A percentile compares a stretch with the other conserved stretches of the same genome.
Conservation (phyloP, 2,888 invertebrate species). For the Ischnus inquisitorius region DNA sequence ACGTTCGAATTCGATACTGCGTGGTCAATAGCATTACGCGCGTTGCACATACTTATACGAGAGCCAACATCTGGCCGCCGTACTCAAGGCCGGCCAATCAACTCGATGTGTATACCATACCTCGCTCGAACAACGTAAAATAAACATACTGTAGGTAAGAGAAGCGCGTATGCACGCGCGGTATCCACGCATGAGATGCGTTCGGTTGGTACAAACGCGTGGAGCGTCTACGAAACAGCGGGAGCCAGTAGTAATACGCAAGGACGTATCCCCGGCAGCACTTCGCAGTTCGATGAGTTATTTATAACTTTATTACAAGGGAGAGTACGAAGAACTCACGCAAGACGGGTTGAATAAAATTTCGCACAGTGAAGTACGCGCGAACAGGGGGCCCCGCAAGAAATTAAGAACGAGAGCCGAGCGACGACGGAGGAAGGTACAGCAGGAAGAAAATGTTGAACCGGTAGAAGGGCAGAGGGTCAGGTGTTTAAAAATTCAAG, state of each 20-base stretch:
- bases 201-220: constrained; percentile 1
- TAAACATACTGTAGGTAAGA: not conserved
- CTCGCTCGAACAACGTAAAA: constrained; percentile 4
- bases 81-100: constrained; percentile 84
- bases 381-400: not conserved
- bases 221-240: constrained; percentile 35
- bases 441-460: constrained; percentile 14
- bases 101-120: constrained; percentile 71
- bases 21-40: constrained; percentile 53
- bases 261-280: constrained; percentile 62
- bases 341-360: constrained; percentile 17
- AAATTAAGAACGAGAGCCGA: constrained; percentile 2
- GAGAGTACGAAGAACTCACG: constrained; percentile 37
- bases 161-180: constrained; percentile 8
- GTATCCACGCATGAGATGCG: constrained; percentile 11
- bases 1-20: constrained; percentile 34
- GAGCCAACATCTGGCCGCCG: constrained; percentile 77
- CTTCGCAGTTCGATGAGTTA: constrained; percentile 70
- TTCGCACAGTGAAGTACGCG: not conserved
- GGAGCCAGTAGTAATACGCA: constrained; percentile 72
- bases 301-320: constrained; percentile 76
- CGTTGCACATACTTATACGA: constrained; percentile 41
- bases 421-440: not conserved
- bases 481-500: constrained; percentile 59
- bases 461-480: constrained; percentile 42